Evolutionary conservation across 2,888 invertebrate genomes (phyloP), one percentile per base, ranked within the genome.

Genomic region (Petrolisthes manimaculis): DNA sequence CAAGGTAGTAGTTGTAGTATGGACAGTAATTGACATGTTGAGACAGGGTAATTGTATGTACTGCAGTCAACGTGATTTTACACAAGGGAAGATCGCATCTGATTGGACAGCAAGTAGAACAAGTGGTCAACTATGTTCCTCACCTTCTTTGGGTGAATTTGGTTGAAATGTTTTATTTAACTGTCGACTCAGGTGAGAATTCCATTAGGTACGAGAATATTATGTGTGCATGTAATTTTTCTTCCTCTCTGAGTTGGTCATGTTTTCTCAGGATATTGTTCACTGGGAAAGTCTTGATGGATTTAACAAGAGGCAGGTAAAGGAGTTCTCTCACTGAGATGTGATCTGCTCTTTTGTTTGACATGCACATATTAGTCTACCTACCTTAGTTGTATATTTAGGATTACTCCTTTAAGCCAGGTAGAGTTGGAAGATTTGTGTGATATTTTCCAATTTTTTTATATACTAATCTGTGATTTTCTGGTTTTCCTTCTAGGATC

Each of bases 401-500:
- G 24, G 54, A 74, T 74, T 75, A 21, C 53, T 78, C n/a, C 78
- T 61, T 78, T 84, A 69, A 84, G 78, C 51, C 56, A 84, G 77
- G 67, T 84, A 84, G 77, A 78, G 14, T 53, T 84, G 78, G 78
- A 78, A 56, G 78, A n/a, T 21, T 37, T 77, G n/a, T 84, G 14
- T 84, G 75, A 37, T 14, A 6, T 71, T 24, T 37, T 24, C 12
- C 56, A 14, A 18, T 6, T 55, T 9, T n/a, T n/a, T 8, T 21
- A 5, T 14, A n/a, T 56, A 18, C 6, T 84, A 84, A 84, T 74
- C 37, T n/a, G 37, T 56, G 54, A 21, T 56, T 78, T 53, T 84
- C 61, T 84, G 51, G 37, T 71, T 81, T 56, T 53, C 85, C 80
- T 82, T 91, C n/a, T 91, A 98, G 97, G 99, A 99, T 94, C 95